Evolutionary conservation across 1,140 invertebrate species (phyloP).

Genomic region (Daktulosphaira vitifoliae): DNA sequence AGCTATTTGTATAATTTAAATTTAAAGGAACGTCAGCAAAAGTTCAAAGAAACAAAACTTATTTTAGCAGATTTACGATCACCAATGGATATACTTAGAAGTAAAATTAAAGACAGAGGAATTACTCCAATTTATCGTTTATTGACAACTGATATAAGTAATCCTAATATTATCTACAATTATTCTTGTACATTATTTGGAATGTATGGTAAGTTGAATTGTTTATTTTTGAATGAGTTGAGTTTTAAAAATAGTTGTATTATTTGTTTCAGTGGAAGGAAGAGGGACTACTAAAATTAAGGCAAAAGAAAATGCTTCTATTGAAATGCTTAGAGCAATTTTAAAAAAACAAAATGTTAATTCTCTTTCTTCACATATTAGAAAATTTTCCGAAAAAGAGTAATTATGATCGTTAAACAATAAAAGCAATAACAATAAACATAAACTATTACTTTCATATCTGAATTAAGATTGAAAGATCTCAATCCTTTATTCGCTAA

Average conservation of each 20-base stretch:
- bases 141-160: neutral
- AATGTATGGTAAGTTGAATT: neutral
- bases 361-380: slow-evolving; percentile 6
- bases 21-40: neutral
- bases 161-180: neutral
- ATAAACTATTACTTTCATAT: no score
- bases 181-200: slow-evolving; percentile 17
- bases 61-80: slow-evolving; percentile 2
- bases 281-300: neutral
- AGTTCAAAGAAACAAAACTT: slow-evolving; percentile 5
- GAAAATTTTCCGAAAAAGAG: neutral
- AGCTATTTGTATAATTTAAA: no score
- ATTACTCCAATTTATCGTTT: neutral
- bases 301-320: neutral
- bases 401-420: neutral
- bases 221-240: no score
- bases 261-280: slow-evolving; percentile 17
- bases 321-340: slow-evolving; percentile 4
- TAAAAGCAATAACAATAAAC: no score
- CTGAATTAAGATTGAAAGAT: neutral
- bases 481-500: neutral
- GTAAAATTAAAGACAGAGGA: neutral
- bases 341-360: neutral
- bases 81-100: neutral
- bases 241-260: no score